These are phyloP conservation scores for Apogon talboti DNA, from an alignment of 2,797 vertebrate genomes.

Conservation along the genomic window DNA sequence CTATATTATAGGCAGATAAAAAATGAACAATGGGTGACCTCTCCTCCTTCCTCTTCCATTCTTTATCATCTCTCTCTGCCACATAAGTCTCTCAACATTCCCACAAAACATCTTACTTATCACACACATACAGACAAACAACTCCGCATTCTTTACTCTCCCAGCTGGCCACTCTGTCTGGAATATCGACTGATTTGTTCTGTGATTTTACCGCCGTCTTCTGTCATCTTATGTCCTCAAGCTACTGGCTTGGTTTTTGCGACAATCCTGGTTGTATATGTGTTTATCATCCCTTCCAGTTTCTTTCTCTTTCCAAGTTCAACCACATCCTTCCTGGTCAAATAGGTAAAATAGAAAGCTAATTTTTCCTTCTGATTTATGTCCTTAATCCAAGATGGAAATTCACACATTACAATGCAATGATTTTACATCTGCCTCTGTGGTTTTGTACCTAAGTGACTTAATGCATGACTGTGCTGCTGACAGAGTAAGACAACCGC, in stretches of 20 bases:
- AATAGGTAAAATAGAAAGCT: slow-evolving; percentile 35
- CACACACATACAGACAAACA: slow-evolving; percentile 7
- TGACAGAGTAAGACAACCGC: slow-evolving; percentile 59
- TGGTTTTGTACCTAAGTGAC: slow-evolving; percentile 54
- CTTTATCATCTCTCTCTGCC: not conserved
- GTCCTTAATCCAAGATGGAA: slow-evolving; percentile 35
- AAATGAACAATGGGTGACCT: slow-evolving; percentile 2
- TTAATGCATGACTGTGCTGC: slow-evolving; percentile 58
- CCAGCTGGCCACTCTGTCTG: slow-evolving; percentile 1
- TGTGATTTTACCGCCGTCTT: slow-evolving; percentile 47
- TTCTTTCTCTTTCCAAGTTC: slow-evolving; percentile 9
- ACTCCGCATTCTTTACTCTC: slow-evolving; percentile 5
- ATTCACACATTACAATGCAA: slow-evolving; percentile 38
- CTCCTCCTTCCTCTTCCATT: not conserved
- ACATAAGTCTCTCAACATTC: not conserved
- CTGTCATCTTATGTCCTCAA: slow-evolving; percentile 26
- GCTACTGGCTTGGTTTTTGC: slow-evolving; percentile 39
- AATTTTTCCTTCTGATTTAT: slow-evolving; percentile 49
- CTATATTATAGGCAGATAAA: slow-evolving; percentile 6
- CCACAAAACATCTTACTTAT: not conserved
- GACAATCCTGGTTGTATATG: slow-evolving; percentile 23
- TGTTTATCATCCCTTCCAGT: slow-evolving; percentile 36
- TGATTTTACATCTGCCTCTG: slow-evolving; percentile 58
- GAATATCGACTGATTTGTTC: slow-evolving; percentile 38
- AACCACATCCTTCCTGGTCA: slow-evolving; percentile 13